Evolutionary conservation across 2,797 vertebrate species (phyloP), one percentile per base, ranked within the genome.

Genomic region (Choloepus didactylus): DNA sequence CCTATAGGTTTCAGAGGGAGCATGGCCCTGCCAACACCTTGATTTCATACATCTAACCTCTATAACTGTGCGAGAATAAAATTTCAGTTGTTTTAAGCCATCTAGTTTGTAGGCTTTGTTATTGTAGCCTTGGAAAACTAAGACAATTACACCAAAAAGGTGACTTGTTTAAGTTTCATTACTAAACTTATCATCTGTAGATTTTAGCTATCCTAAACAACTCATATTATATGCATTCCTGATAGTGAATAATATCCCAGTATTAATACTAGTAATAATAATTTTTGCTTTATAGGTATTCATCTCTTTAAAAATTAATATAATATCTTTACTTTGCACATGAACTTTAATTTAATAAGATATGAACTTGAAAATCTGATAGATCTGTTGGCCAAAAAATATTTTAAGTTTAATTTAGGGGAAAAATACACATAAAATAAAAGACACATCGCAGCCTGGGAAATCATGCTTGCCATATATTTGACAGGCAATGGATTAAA

Each of bases 181-280:
- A 70, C 15, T 89, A 67, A 96, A 77, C 38, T 73, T 90, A 84
- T 77, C 51, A 83, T 67, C 44, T 83, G 49, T 81, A 88, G 66
- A 9, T 79, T 91, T 95, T 73, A 82, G 25, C 75, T 89, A 60
- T 87, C 35, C 51, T 92, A 75, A 93, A 89, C 21, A 93, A 92
- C 25, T 92, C 56, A 82, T 59, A 76, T 12, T n/a, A 46, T 59
- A 44, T 72, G 25, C 7, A 77, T 86, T 79, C 31, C 66, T 92
- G 14, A 44, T 16, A 66, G 6, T 91, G 31, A 92, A 59, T 41
- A 35, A 69, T 77, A 69, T 41, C 14, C n/a, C 54, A 62, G 35
- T 70, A 75, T 80, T 90, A 97, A 83, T 90, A 23, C n/a, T 56
- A 67, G 5, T 64, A 49, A 49, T 87, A 92, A 82, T 84, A 85